Conservation (phyloP, 1,140 invertebrate species). For the Dendrolimus kikuchii region DNA sequence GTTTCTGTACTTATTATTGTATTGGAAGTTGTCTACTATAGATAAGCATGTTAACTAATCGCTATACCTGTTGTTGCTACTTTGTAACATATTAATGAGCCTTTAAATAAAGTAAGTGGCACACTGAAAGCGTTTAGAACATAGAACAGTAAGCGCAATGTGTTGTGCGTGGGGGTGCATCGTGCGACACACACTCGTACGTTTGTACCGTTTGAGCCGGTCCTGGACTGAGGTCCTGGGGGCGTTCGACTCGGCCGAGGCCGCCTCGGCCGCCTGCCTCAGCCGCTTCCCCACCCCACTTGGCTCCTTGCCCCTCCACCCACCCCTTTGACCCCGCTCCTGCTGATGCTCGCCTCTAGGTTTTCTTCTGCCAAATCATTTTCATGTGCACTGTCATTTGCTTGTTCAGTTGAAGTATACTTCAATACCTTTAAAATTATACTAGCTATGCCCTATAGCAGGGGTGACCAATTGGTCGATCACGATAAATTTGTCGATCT, state of each 20-base stretch:
- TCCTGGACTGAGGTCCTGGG: constrained; percentile 40
- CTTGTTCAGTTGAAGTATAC: no score
- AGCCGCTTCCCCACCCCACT: constrained; percentile 45
- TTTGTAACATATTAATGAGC: no score
- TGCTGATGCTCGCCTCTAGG: constrained; percentile 42
- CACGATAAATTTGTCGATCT: no score
- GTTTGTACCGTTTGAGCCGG: constrained; percentile 49
- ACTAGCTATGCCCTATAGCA: no score
- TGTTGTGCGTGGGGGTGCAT: constrained; percentile 5
- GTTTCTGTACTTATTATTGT: no score
- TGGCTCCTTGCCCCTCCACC: constrained; percentile 43
- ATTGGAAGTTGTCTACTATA: no score
- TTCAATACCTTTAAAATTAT: no score
- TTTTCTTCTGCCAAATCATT: constrained; percentile 52
- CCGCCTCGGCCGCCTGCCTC: constrained; percentile 45
- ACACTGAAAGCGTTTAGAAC: not conserved
- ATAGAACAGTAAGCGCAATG: constrained; percentile 5
- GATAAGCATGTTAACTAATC: no score
- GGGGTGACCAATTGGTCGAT: no score
- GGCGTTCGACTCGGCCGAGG: constrained; percentile 31
- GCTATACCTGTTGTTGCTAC: no score
- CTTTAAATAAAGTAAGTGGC: no score
- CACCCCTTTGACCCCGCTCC: constrained; percentile 24
- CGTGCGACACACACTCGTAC: constrained; percentile 2
- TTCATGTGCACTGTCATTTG: not conserved